These are phyloP conservation scores for Centropyge bicolor DNA, from an alignment of 2,797 vertebrate species.

Conservation along the genomic window DNA sequence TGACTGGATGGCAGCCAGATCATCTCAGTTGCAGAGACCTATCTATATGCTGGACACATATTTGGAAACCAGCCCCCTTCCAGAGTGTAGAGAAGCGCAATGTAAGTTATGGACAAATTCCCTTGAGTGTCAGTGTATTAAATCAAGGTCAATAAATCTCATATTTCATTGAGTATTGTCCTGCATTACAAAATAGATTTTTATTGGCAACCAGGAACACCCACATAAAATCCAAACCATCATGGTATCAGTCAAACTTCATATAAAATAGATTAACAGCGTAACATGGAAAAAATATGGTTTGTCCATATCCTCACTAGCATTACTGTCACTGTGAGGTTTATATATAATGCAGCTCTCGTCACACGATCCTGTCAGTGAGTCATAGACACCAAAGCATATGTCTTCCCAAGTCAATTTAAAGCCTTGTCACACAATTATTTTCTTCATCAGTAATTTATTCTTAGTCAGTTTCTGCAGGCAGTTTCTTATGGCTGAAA, in stretches of 20 bases:
- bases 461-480: neutral
- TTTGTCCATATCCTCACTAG: constrained; percentile 1
- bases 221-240: constrained; percentile 38
- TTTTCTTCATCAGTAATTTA: constrained; percentile 18
- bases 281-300: constrained; percentile 5
- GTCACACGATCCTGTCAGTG: constrained; percentile 17
- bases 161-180: constrained; percentile 28
- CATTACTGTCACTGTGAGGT: constrained; percentile 6
- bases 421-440: neutral
- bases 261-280: constrained; percentile 24
- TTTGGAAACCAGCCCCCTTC: constrained; percentile 37
- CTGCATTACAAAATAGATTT: constrained; percentile 48
- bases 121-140: constrained; percentile 47
- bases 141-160: constrained; percentile 54
- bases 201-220: constrained; percentile 35
- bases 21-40: constrained; percentile 31
- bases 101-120: constrained; percentile 52
- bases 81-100: constrained; percentile 36
- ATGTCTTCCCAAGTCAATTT: constrained; percentile 19
- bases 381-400: constrained; percentile 21
- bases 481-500: neutral
- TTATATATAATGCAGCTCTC: constrained; percentile 11
- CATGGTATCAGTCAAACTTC: constrained; percentile 14
- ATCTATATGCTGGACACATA: constrained; percentile 47
- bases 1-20: constrained; percentile 52